phyloP scores from a whole-genome alignment of 2,888 invertebrate genomes.

The Chrysolina haemoptera region DNA sequence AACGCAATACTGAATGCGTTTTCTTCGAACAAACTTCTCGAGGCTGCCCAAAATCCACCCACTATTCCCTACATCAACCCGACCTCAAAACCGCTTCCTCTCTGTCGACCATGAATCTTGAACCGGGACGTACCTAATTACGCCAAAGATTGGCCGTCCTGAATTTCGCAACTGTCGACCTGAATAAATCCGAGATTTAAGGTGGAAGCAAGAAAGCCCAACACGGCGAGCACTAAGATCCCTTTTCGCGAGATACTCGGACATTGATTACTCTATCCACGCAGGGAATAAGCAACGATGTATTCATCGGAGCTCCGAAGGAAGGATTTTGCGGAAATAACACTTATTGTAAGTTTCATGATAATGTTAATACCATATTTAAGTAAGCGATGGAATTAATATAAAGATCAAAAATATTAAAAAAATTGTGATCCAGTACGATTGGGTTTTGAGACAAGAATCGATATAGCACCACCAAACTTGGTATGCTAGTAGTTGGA shows the following conservation, averaged over 20 bases:
- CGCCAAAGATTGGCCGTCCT: conserved; percentile 9
- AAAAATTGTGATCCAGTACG: too few relatives aligned
- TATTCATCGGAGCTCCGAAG: neutral
- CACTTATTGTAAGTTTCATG: too few relatives aligned
- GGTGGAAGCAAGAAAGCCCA: conserved; percentile 8
- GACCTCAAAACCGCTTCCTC: neutral
- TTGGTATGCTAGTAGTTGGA: too few relatives aligned
- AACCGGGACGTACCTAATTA: conserved; percentile 9
- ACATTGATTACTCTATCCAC: conserved; percentile 40
- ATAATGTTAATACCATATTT: too few relatives aligned
- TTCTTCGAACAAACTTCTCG: neutral
- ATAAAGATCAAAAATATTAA: too few relatives aligned
- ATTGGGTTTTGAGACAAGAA: too few relatives aligned
- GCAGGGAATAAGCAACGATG: neutral
- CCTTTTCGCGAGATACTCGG: conserved; percentile 39
- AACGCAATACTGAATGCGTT: neutral
- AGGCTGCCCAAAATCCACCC: neutral
- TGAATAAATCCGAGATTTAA: conserved; percentile 6
- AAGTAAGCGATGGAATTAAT: too few relatives aligned
- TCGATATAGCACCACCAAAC: too few relatives aligned
- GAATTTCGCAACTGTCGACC: conserved; percentile 14
- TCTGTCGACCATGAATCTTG: neutral
- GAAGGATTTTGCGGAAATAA: neutral
- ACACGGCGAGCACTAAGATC: conserved; percentile 39
- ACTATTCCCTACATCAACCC: neutral